Base-by-base conservation (phyloP, 2,797 vertebrate genomes). In the Spinus olivaceus region DNA sequence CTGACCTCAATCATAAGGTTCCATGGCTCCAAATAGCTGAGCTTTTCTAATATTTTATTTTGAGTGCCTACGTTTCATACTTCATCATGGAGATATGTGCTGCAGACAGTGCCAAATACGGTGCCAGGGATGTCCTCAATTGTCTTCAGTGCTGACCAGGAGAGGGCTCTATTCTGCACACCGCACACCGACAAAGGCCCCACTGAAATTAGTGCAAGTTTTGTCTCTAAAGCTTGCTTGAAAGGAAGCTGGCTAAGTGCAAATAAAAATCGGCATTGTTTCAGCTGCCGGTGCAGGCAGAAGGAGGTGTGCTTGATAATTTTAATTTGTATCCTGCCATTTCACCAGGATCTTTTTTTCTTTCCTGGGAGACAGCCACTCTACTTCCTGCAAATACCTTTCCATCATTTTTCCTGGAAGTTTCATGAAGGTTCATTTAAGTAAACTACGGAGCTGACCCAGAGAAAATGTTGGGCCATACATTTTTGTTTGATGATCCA, bases 21-120 rank as follows among this genome's bases (percentile, higher is more conserved):
- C 81, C 20, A 4, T 76, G 73, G 28, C 83, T 95, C 89, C 81
- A 77, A 93, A 94, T 91, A 94, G 93, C 47, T 41, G 67, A 84
- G 92, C 84, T 93, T 93, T 97, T 95, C 84, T 93, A 94, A 86
- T 93, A 95, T 86, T 90, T 94, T 90, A 92, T 95, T 95, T 93
- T 96, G 81, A 96, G 92, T 82, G 90, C 50, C 89, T 86, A 39
- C 1, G 0, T 74, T 78, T 67, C 63, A 37, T 93, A 88, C 67
- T 92, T 95, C 86, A 95, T 86, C 86, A 49, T 51, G 85, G 67
- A 95, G 92, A 89, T 73, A 93, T 95, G 60, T 82, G 80, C 63
- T 88, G 71, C 9, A 14, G 90, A 9, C 56, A 42, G 89, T 92
- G 95, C 95, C 92, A 94, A 86, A 65, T 13, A 22, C 59, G 7